Evolutionary conservation across 30 jellyfish, hydroid and myxozoan species (phyloP).

Genomic region (Cassiopea andromeda): DNA sequence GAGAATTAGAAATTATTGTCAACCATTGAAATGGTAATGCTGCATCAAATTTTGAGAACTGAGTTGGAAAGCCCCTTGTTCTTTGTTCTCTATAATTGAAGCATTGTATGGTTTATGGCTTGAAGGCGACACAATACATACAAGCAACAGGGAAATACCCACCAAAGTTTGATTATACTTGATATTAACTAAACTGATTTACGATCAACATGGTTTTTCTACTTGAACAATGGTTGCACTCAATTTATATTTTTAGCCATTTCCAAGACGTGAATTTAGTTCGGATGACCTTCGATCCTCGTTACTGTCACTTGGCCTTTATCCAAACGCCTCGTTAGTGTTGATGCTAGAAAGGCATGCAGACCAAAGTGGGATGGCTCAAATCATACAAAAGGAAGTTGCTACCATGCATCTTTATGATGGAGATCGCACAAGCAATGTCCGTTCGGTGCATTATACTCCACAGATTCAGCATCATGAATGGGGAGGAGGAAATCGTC

Average conservation of each 20-base stretch:
- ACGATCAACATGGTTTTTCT: too few species aligned
- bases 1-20: too few species aligned
- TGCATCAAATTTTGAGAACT: too few species aligned
- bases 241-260: constrained; percentile 32
- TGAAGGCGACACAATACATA: too few species aligned
- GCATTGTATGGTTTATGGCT: too few species aligned
- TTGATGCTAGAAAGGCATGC: constrained; percentile 14
- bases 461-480: not conserved
- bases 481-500: constrained; percentile 61
- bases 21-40: too few species aligned
- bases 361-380: constrained; percentile 33
- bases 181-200: too few species aligned
- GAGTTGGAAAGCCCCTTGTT: too few species aligned
- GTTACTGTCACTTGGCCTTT: constrained; percentile 30
- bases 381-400: constrained; percentile 2
- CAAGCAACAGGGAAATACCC: too few species aligned
- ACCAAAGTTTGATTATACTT: too few species aligned
- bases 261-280: constrained; percentile 55
- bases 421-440: constrained; percentile 40
- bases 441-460: constrained; percentile 36
- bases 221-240: not conserved
- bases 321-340: constrained; percentile 69
- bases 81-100: too few species aligned
- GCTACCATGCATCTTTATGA: not conserved
- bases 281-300: constrained; percentile 26